phyloP scores from a whole-genome alignment of 1,140 invertebrate species.

The Drosophila nigrodunni region DNA sequence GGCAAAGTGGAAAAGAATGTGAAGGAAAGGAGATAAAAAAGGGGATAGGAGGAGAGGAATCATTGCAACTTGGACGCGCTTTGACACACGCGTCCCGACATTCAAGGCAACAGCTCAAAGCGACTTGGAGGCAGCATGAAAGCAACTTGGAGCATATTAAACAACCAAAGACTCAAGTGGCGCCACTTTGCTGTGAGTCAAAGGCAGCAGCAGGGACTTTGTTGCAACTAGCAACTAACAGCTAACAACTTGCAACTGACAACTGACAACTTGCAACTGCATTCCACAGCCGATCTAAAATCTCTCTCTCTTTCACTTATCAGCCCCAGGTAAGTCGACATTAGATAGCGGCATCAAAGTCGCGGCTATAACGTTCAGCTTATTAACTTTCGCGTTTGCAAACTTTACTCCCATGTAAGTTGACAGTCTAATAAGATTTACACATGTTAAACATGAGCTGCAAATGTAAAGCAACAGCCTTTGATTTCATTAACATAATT shows the following conservation, averaged over 20 bases:
- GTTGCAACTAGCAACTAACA: conserved; percentile 8
- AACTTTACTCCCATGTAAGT: not conserved
- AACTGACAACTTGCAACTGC: conserved; percentile 16
- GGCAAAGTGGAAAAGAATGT: not conserved
- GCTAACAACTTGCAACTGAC: conserved; percentile 7
- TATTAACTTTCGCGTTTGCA: conserved; percentile 15
- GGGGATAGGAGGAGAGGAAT: not conserved
- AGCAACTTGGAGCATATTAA: conserved; percentile 60
- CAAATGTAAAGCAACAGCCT: conserved; percentile 10
- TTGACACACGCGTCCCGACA: conserved; percentile 68
- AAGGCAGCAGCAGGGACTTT: conserved; percentile 16
- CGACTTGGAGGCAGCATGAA: conserved; percentile 12
- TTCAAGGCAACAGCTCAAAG: conserved; percentile 69
- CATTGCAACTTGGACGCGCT: conserved; percentile 43
- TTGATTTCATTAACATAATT: conserved; percentile 9
- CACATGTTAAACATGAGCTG: conserved; percentile 9
- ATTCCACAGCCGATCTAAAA: conserved; percentile 17
- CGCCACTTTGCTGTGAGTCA: conserved; percentile 28
- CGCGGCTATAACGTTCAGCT: conserved; percentile 2
- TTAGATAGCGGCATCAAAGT: not conserved
- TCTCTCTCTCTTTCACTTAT: conserved; percentile 20
- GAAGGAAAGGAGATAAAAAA: not conserved
- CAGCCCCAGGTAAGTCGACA: conserved; percentile 36
- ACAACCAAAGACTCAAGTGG: conserved; percentile 44
- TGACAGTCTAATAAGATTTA: not conserved